Base-by-base conservation (phyloP, 2,888 invertebrate genomes). In the Caenorhabditis sp. region DNA sequence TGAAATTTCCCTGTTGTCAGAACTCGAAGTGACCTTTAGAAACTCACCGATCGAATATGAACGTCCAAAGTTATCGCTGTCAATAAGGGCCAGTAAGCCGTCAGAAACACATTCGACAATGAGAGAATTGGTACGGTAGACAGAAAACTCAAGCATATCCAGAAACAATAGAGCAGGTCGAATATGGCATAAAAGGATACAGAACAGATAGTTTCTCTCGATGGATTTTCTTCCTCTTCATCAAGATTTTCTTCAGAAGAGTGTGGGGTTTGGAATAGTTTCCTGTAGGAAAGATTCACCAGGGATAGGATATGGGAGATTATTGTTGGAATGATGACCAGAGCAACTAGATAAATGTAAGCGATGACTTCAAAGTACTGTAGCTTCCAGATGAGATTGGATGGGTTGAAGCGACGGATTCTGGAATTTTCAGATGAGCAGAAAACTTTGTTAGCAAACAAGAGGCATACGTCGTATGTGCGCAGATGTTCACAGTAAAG, bases 81-180 rank as follows among this genome's bases (percentile, higher is more conserved):
- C 16, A 80, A 7, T 19, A 66, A 22, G 24, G 80, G 80, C 80
- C 80, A 80, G 31, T 80, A 72, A 0, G 80, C 70, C 2, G 72
- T 80, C 28, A 80, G 19, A 38, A 72, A 80, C 10, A 66, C 66
- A 49, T 72, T 63, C 0, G 58, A 49, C 19, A 80, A 24, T 12
- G 72, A 80, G 4, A 64, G 10, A 58, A 66, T 31, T 1, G 72
- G 80, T 0, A 35, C 47, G 3, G 58, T 38, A 7, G 51, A 72
- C 4, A 70, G 22, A 19, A 77, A 58, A 19, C 64, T 49, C 19
- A 72, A 19, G 22, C 44, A 80, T 22, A 80, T 44, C 41, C 41
- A 64, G 22, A 64, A 56, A 3, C 38, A 38, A 19, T 51, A 72
- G 0, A 68, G 24, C 5, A 28, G 35, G 14, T 80, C 74, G 19